Percentiles rank a stretch among this genome's conserved stretches.
Conservation (phyloP, 2,888 invertebrate species). For the Arrhopalites spinosus region DNA sequence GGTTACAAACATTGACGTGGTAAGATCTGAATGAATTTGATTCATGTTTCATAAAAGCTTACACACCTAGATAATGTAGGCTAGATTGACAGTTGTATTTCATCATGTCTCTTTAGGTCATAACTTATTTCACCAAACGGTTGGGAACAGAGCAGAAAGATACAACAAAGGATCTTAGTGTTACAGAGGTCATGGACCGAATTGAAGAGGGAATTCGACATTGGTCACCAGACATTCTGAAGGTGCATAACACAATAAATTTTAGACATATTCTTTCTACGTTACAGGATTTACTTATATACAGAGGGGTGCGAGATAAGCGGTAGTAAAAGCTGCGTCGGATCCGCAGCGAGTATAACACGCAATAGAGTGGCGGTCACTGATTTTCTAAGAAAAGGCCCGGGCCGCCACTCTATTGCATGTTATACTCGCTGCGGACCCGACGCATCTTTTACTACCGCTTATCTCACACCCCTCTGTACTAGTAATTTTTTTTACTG, state of each 20-base stretch:
- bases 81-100: no score
- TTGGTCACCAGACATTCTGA: slow-evolving; percentile 91
- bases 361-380: no score
- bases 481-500: slow-evolving; percentile 15
- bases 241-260: slow-evolving; percentile 71
- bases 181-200: slow-evolving; percentile 81
- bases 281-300: not conserved
- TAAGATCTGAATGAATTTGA: slow-evolving; percentile 60
- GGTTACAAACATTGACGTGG: slow-evolving; percentile 92
- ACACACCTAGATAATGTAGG: no score
- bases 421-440: no score
- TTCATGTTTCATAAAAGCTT: no score
- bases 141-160: slow-evolving; percentile 65
- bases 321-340: no score
- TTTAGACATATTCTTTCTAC: slow-evolving; percentile 20
- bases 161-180: slow-evolving; percentile 79
- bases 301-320: no score
- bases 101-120: slow-evolving; percentile 63
- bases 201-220: slow-evolving; percentile 90
- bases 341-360: no score
- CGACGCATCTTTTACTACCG: no score
- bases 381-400: no score
- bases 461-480: no score
- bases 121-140: slow-evolving; percentile 71
- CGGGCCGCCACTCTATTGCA: no score